Evolutionary conservation across 1,140 invertebrate species (phyloP).

Genomic region (Bombus confusus): DNA sequence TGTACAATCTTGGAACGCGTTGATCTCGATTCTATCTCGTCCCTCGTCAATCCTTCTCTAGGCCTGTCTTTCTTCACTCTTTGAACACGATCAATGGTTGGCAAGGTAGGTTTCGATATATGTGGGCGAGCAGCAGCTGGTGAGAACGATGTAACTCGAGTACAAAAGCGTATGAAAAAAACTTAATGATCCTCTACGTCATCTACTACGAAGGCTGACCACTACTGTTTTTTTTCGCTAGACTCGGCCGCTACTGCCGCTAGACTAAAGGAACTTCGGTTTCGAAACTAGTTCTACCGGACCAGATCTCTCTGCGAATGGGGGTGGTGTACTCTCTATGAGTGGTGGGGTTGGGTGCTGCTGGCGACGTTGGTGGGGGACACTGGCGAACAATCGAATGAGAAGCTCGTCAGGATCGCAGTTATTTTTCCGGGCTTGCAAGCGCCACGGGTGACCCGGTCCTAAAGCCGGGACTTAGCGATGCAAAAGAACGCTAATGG

Average conservation of each 20-base stretch:
- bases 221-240: conserved; percentile 18
- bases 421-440: not conserved
- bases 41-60: conserved; percentile 37
- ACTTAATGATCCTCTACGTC: conserved; percentile 44
- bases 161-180: conserved; percentile 11
- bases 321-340: not conserved
- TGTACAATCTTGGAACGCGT: not conserved
- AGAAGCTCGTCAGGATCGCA: not conserved
- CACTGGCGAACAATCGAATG: conserved; percentile 33
- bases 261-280: conserved; percentile 1
- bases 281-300: not conserved
- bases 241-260: not conserved
- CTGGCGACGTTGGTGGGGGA: not conserved
- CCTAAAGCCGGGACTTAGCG: not conserved
- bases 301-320: not conserved
- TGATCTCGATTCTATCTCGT: conserved; percentile 11
- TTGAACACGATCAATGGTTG: not conserved
- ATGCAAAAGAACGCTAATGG: conserved; percentile 39
- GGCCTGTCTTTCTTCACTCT: conserved; percentile 51
- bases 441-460: not conserved
- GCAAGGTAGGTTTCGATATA: no score
- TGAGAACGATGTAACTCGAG: conserved; percentile 4
- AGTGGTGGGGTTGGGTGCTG: not conserved
- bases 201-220: conserved; percentile 51
- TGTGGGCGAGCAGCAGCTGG: no score